These are phyloP conservation scores for Pantherophis alleghaniensis DNA, from an alignment of 2,797 vertebrate species.

Conservation along the genomic window DNA sequence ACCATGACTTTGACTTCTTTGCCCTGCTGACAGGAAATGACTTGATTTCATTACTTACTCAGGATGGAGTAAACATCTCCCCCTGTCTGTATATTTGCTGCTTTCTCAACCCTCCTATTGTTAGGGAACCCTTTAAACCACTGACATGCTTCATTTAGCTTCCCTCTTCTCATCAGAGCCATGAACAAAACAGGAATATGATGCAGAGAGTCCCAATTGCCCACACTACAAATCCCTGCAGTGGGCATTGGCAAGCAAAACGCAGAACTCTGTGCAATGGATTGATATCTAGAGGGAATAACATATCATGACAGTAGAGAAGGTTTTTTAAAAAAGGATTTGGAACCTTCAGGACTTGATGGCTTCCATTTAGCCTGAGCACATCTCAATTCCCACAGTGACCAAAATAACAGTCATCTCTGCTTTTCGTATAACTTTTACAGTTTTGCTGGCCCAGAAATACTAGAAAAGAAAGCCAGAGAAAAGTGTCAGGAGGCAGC, in stretches of 20 bases:
- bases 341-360: constrained; percentile 12
- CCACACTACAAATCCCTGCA: background rate
- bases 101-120: background rate
- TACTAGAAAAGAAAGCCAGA: background rate
- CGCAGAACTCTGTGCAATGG: constrained; percentile 1
- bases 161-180: accelerated
- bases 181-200: background rate
- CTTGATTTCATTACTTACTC: background rate
- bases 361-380: constrained; percentile 24
- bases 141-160: background rate
- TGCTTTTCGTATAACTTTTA: background rate
- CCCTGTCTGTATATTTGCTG: background rate
- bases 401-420: background rate
- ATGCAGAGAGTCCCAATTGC: constrained; percentile 14
- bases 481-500: background rate
- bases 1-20: background rate
- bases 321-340: background rate
- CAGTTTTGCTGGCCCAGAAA: background rate
- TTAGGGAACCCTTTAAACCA: constrained; percentile 11
- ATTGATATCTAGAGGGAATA: background rate
- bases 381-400: background rate
- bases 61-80: constrained; percentile 5
- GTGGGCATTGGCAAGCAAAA: background rate
- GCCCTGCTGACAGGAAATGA: background rate
- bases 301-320: background rate